Base-by-base conservation (phyloP, 2,888 invertebrate species). In the Euproctis similis region DNA sequence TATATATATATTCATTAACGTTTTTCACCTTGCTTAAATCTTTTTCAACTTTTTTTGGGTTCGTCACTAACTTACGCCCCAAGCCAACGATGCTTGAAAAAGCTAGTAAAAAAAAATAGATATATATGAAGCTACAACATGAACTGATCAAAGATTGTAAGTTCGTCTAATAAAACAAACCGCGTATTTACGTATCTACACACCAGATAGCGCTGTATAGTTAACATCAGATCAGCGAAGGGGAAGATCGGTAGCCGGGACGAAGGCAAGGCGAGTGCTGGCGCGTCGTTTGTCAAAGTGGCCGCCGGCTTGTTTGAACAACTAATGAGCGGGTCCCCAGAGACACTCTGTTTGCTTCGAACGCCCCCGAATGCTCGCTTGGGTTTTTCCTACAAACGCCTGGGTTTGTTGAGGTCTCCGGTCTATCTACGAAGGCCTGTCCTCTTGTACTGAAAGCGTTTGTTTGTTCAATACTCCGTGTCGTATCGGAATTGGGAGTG, bases 301-400 rank as follows among this genome's bases (percentile, higher is more conserved):
- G 78, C 77, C 74, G 76, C 72, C 69, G 71, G 77, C 68, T 55
- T 82, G 75, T 84, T 82, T 84, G 82, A 66, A 73, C 82, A 75
- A 82, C 75, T 84, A 84, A 84, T 84, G 82, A 82, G 81, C 70
- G 77, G 71, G 52, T 73, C 81, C 81, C 82, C 56, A 62, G 81
- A 82, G 82, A 80, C 72, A 64, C 41, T 46, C 58, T 81, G 78
- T 82, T 81, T 80, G 73, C 74, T 57, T 64, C 60, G 61, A 68
- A 69, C 53, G 53, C 48, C 39, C n/a, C 52, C 48, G 26, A 27
- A 31, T 26, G 45, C 28, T 30, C 53, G 53, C 51, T 48, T 59
- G 48, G 73, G 70, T 73, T 78, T 80, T 77, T 75, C 69, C 64
- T 55, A 57, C 55, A 59, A 61, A 62, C 59, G 59, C 58, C 60